Evolutionary conservation across 2,797 vertebrate species (phyloP).

Genomic region (Cygnus olor): DNA sequence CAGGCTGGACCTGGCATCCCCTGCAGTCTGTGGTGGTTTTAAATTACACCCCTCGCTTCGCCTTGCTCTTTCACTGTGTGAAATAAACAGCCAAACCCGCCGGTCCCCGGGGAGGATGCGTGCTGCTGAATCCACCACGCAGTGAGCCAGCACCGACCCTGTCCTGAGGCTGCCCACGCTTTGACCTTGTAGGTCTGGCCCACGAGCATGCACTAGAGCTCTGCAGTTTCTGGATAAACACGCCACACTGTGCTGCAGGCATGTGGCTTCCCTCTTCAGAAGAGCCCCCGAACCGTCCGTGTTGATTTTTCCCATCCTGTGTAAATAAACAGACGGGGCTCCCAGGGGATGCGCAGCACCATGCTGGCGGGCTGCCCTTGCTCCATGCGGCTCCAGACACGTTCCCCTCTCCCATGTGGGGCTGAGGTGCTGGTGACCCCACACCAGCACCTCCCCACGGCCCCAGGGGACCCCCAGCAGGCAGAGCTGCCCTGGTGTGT

Average conservation of each 20-base stretch:
- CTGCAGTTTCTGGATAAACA: constrained; percentile 23
- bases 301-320: background rate
- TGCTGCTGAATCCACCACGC: background rate
- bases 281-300: background rate
- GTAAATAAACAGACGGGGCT: background rate
- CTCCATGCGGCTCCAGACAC: rapidly evolving
- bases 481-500: background rate
- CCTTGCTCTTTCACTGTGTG: background rate
- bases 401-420: rapidly evolving
- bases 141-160: background rate
- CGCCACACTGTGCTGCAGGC: background rate
- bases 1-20: background rate
- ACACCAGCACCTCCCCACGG: too few relatives aligned
- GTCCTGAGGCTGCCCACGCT: background rate
- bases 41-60: background rate
- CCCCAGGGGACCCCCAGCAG: too few relatives aligned
- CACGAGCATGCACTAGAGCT: background rate
- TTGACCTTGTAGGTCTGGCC: background rate
- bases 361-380: rapidly evolving
- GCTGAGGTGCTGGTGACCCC: background rate
- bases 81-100: background rate
- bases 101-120: rapidly evolving
- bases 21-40: background rate
- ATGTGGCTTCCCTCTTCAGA: background rate
- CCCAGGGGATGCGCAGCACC: background rate